Evolutionary conservation across 2,113 vertebrate species (phyloP).

Genomic region (Chaenocephalus aceratus): DNA sequence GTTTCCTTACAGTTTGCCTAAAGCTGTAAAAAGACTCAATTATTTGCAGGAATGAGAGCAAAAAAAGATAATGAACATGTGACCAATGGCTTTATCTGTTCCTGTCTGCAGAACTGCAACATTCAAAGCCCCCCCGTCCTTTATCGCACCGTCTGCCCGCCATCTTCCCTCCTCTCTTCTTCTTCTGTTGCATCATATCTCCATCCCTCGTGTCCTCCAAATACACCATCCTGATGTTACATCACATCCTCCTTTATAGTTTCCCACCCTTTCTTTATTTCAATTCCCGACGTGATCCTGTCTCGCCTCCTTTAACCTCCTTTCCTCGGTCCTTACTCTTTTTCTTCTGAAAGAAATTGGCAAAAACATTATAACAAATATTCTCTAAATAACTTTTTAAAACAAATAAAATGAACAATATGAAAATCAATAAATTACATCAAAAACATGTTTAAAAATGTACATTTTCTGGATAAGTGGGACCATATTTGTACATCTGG

Average conservation of each 20-base stretch:
- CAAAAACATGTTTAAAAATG: too few relatives aligned
- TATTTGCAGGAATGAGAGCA: background rate
- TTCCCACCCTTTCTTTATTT: conserved; percentile 28
- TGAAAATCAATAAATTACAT: too few relatives aligned
- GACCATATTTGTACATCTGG: too few relatives aligned
- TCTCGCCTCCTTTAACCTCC: conserved; percentile 15
- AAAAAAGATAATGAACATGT: conserved; percentile 41
- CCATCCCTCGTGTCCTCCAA: conserved; percentile 54
- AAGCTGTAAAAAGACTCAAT: background rate
- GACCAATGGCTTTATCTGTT: conserved; percentile 29
- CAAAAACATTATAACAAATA: too few relatives aligned
- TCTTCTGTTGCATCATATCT: conserved; percentile 68
- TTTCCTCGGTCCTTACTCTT: background rate
- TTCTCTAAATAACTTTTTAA: too few relatives aligned
- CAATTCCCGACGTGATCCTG: conserved; percentile 32
- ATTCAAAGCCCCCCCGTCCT: conserved; percentile 1
- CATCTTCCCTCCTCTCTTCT: conserved; percentile 47
- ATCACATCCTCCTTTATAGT: conserved; percentile 62
- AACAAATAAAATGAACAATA: too few relatives aligned
- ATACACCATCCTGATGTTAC: conserved; percentile 53
- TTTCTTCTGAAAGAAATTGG: background rate
- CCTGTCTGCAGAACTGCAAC: conserved; percentile 29
- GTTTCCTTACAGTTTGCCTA: background rate
- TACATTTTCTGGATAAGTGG: too few relatives aligned
- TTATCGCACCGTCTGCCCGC: background rate